These are phyloP conservation scores for Onychostoma macrolepis DNA, from an alignment of 2,113 vertebrate species.

Conservation along the genomic window DNA sequence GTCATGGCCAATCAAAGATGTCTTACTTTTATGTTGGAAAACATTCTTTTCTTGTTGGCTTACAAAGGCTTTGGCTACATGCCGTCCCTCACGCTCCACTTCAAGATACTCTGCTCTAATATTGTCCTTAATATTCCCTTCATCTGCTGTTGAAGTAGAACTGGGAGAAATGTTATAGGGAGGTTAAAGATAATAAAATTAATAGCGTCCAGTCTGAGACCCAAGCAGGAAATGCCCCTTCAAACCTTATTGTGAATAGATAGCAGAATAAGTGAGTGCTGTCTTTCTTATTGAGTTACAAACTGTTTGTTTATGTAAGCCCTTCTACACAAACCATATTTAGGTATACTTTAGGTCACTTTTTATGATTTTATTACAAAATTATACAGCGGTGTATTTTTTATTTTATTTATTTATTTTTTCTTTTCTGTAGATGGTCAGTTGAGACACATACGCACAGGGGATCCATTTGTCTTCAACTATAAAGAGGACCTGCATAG, in stretches of 20 bases:
- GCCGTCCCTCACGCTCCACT: constrained; percentile 5
- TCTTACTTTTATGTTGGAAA: constrained; percentile 2
- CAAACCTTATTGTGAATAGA: neutral
- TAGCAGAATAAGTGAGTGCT: neutral
- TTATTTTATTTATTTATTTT: no score
- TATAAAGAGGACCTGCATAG: constrained; percentile 94
- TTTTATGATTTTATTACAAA: neutral
- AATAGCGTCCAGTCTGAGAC: neutral
- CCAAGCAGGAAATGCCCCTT: neutral
- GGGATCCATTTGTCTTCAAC: constrained; percentile 95
- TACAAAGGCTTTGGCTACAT: constrained; percentile 9
- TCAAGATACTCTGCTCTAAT: constrained; percentile 6
- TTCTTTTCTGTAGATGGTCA: constrained; percentile 78
- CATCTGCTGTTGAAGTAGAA: neutral
- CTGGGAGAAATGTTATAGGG: neutral
- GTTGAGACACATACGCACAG: constrained; percentile 90
- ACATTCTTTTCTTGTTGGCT: neutral
- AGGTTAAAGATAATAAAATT: neutral
- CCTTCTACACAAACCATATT: neutral
- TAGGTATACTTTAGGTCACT: neutral
- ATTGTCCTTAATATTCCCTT: neutral
- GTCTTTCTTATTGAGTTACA: neutral
- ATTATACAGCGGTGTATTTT: neutral
- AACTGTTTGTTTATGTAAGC: constrained; percentile 24
- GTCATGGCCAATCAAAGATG: neutral